Evolutionary conservation across 2,797 vertebrate genomes (phyloP).

Genomic region (Esox masquinongy): DNA sequence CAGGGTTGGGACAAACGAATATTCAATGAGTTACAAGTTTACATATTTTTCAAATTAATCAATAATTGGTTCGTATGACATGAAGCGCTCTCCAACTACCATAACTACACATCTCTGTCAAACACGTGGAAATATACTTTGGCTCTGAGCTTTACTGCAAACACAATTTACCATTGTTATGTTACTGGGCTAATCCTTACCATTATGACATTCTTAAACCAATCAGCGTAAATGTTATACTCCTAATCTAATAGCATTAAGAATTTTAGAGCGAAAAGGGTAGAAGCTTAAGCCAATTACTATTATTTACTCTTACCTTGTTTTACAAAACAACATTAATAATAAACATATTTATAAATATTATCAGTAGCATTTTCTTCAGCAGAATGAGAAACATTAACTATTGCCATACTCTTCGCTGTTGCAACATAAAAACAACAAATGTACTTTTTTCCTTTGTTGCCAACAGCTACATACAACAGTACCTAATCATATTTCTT

Average conservation of each 20-base stretch:
- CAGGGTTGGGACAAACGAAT: not conserved
- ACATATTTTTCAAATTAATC: not conserved
- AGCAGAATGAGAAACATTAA: not conserved
- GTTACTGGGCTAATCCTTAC: not conserved
- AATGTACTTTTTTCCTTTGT: not conserved
- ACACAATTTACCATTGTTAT: not conserved
- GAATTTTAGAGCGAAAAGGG: not conserved
- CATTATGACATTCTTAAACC: not conserved
- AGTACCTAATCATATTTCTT: not conserved
- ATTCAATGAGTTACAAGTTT: not conserved
- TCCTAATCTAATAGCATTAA: not conserved
- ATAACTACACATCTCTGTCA: not conserved
- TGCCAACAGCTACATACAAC: not conserved
- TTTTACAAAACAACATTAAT: not conserved
- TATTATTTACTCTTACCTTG: not conserved
- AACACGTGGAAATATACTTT: not conserved
- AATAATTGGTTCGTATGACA: not conserved
- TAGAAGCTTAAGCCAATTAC: not conserved
- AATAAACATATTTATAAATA: not conserved
- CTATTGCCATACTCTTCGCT: not conserved
- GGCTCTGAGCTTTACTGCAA: not conserved
- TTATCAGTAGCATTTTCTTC: not conserved
- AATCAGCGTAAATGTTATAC: not conserved
- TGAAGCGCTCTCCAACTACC: not conserved
- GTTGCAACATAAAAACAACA: not conserved